Conservation (phyloP, 2,113 vertebrate genomes). For the Mustelus asterias region DNA sequence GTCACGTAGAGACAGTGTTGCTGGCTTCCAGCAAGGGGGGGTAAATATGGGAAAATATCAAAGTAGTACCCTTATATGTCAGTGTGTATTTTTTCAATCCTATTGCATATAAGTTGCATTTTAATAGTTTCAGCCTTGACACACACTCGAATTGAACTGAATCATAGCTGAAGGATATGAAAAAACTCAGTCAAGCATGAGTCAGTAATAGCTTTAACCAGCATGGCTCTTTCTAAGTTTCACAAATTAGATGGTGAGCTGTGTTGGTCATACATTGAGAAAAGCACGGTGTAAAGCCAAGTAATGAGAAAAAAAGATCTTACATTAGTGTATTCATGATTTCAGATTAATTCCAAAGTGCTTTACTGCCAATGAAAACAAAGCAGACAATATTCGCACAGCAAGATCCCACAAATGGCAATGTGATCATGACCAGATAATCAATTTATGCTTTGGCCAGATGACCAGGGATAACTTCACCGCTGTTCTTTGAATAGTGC, state of each 20-base stretch:
- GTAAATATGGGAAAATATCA: not conserved
- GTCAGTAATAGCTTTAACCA: not conserved
- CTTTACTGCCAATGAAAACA: not conserved
- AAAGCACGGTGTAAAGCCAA: not conserved
- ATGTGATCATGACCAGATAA: not conserved
- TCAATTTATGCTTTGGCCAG: not conserved
- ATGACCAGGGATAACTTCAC: no score
- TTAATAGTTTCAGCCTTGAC: not conserved
- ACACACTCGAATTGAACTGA: not conserved
- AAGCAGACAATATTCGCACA: not conserved
- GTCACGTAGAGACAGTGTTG: not conserved
- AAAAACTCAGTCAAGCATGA: not conserved
- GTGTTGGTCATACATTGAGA: not conserved
- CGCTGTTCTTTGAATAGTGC: no score
- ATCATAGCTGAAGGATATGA: not conserved
- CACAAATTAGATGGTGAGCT: not conserved
- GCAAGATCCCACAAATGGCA: not conserved
- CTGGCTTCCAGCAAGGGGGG: no score
- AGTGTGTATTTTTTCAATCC: not conserved
- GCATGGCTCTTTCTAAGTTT: not conserved
- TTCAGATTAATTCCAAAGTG: not conserved
- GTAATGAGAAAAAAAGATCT: not conserved
- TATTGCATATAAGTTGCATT: not conserved
- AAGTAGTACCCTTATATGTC: not conserved
- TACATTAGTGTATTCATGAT: not conserved